Percentiles rank a stretch among this genome's conserved stretches.
phyloP scores from a whole-genome alignment of 2,888 invertebrate species.

The Trachelus iudaicus region DNA sequence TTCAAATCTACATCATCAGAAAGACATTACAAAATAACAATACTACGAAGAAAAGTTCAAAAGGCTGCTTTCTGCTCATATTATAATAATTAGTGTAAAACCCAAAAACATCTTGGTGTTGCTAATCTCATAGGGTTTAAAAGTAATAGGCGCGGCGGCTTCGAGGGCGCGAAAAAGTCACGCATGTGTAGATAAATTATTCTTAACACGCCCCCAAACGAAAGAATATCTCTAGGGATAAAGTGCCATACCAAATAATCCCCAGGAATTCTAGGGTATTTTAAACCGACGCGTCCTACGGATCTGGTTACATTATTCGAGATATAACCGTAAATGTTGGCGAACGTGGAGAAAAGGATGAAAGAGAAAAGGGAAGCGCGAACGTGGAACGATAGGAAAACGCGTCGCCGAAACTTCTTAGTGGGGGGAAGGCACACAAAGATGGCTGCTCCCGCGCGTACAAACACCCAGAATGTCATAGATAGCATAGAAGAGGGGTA shows the following conservation, averaged over 20 bases:
- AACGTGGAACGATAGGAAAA: conserved; percentile 36
- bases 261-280: background rate
- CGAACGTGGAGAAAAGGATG: background rate
- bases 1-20: too few relatives aligned
- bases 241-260: background rate
- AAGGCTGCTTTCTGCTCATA: too few relatives aligned
- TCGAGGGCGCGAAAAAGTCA: background rate
- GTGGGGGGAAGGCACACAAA: conserved; percentile 28
- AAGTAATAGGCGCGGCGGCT: background rate
- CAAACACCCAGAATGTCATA: conserved; percentile 58
- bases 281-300: background rate
- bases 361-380: conserved; percentile 20
- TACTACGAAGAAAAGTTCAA: too few relatives aligned
- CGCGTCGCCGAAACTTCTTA: conserved; percentile 17
- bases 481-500: conserved; percentile 2
- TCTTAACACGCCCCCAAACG: background rate
- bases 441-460: conserved; percentile 65
- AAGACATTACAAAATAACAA: too few relatives aligned
- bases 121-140: too few relatives aligned
- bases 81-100: too few relatives aligned
- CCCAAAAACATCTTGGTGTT: too few relatives aligned
- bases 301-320: background rate
- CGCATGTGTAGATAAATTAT: background rate
- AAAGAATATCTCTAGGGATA: background rate
- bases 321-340: background rate